Percentiles rank a stretch among this genome's conserved stretches.
Conservation (phyloP, 2,797 vertebrate genomes). For the Eupleurogrammus muticus region DNA sequence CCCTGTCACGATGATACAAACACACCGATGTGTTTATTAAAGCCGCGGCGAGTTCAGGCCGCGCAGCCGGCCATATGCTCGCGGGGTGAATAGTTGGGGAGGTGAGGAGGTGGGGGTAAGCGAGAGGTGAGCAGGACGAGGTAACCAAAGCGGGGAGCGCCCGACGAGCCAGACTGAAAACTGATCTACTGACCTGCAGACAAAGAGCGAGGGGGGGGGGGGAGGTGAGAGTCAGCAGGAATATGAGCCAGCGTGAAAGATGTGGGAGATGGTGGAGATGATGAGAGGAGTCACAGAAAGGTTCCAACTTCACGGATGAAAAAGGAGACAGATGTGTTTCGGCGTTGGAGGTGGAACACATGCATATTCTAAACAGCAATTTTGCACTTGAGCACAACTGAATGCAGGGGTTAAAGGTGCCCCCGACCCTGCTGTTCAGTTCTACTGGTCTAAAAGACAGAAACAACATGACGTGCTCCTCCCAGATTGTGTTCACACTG, state of each 20-base stretch:
- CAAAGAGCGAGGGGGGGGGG: constrained; percentile 47
- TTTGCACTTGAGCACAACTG: constrained; percentile 55
- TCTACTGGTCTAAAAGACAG: neutral
- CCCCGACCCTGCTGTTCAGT: constrained; percentile 6
- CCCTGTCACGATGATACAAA: constrained; percentile 71
- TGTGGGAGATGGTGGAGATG: constrained; percentile 10
- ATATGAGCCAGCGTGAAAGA: constrained; percentile 44
- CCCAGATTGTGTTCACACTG: neutral
- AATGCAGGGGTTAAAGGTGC: constrained; percentile 23
- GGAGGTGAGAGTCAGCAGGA: constrained; percentile 47
- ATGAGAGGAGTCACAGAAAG: constrained; percentile 28
- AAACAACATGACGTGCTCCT: neutral
- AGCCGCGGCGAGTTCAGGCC: constrained; percentile 55
- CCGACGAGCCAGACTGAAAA: constrained; percentile 68
- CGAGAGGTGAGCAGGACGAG: constrained; percentile 74
- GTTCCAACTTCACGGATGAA: constrained; percentile 30
- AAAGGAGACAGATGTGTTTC: constrained; percentile 50
- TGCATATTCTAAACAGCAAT: constrained; percentile 64
- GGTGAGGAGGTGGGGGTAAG: constrained; percentile 61
- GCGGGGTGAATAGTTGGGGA: constrained; percentile 37
- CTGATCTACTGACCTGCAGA: constrained; percentile 75
- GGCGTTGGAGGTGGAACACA: constrained; percentile 52
- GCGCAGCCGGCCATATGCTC: constrained; percentile 66
- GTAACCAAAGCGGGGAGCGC: constrained; percentile 73
- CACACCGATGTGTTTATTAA: constrained; percentile 68